phyloP scores from a whole-genome alignment of 1,140 invertebrate genomes.

The Littorina saxatilis region DNA sequence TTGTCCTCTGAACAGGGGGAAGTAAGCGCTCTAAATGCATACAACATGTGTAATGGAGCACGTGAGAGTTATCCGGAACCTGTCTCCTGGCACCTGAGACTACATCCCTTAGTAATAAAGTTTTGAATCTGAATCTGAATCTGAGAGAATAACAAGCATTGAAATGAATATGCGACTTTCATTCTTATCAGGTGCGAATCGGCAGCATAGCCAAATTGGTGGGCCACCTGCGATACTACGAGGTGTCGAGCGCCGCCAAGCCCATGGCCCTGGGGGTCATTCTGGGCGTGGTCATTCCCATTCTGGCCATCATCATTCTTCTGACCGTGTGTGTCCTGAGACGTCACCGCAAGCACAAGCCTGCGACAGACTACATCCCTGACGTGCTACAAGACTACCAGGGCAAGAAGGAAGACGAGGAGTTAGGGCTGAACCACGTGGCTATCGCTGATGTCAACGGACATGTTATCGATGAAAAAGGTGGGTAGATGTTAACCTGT shows the following conservation, averaged over 20 bases:
- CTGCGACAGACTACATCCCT: slow-evolving; percentile 65
- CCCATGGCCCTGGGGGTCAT: slow-evolving; percentile 69
- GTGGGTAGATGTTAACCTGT: slow-evolving; percentile 38
- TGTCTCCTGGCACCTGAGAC: too few relatives aligned
- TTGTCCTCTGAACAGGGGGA: too few relatives aligned
- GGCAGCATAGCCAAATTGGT: slow-evolving; percentile 60
- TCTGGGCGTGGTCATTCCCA: slow-evolving; percentile 69
- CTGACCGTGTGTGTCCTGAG: slow-evolving; percentile 68
- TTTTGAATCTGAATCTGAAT: too few relatives aligned
- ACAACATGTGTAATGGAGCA: too few relatives aligned
- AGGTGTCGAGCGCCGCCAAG: slow-evolving; percentile 53
- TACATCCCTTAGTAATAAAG: too few relatives aligned
- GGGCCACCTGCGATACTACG: slow-evolving; percentile 66
- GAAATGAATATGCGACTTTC: too few relatives aligned
- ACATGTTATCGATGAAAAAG: slow-evolving; percentile 61
- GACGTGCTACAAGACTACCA: slow-evolving; percentile 70
- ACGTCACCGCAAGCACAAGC: slow-evolving; percentile 67
- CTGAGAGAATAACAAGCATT: too few relatives aligned
- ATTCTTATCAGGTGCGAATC: slow-evolving; percentile 56
- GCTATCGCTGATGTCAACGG: slow-evolving; percentile 69
- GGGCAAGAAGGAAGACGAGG: slow-evolving; percentile 64
- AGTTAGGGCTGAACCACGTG: slow-evolving; percentile 61
- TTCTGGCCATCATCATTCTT: slow-evolving; percentile 68
- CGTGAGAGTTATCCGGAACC: too few relatives aligned
- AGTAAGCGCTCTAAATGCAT: too few relatives aligned